phyloP scores from a whole-genome alignment of 2,113 vertebrate genomes.

The Aspiorhynchus laticeps region DNA sequence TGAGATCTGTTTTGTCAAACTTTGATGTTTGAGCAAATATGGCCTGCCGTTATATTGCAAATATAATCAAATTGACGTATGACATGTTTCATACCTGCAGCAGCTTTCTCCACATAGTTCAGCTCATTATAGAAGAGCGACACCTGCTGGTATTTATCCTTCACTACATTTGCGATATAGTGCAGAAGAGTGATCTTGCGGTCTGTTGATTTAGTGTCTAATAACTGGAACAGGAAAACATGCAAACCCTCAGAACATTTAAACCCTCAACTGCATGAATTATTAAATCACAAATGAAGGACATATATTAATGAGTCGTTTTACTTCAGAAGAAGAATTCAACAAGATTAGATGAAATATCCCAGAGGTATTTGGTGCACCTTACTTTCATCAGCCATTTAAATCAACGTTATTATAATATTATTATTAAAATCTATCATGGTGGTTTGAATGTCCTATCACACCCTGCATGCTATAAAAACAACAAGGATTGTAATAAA shows the following conservation, averaged over 20 bases:
- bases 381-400: too few relatives aligned
- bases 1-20: neutral
- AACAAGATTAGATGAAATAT: too few relatives aligned
- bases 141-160: constrained; percentile 92
- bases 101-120: constrained; percentile 95
- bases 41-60: neutral
- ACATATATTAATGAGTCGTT: neutral
- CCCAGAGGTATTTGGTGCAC: too few relatives aligned
- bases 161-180: constrained; percentile 93
- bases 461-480: neutral
- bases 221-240: constrained; percentile 74
- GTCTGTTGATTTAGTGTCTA: constrained; percentile 96
- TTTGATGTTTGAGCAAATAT: neutral
- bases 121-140: constrained; percentile 93
- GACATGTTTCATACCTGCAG: constrained; percentile 81
- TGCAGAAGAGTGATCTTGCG: constrained; percentile 92
- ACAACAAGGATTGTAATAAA: too few relatives aligned
- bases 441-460: neutral
- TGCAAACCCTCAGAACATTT: neutral
- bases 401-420: too few relatives aligned
- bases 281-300: neutral
- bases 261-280: neutral
- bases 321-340: too few relatives aligned
- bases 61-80: neutral
- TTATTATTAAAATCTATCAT: neutral